These are phyloP conservation scores for Drosophila yooni DNA, from an alignment of 2,888 invertebrate genomes.

Conservation along the genomic window DNA sequence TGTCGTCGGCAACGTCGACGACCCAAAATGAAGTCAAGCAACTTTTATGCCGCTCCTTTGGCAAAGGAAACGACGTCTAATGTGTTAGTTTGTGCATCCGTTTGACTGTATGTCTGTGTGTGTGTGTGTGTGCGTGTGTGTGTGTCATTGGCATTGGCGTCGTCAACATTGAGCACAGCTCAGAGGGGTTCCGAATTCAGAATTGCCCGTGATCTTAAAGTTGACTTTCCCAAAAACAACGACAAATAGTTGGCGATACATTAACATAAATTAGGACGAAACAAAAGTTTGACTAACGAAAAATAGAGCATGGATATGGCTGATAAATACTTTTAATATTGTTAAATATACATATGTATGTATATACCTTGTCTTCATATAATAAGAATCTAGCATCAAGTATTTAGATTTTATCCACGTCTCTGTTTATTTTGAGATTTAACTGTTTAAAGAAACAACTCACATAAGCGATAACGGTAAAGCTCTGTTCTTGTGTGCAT, in stretches of 20 bases:
- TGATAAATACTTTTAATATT: neutral
- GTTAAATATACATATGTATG: neutral
- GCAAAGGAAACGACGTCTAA: conserved; percentile 75
- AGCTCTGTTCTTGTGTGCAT: conserved; percentile 28
- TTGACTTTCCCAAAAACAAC: neutral
- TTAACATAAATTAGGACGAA: neutral
- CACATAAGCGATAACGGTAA: conserved; percentile 34
- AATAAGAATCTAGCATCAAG: too few relatives aligned
- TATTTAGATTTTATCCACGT: conserved; percentile 7
- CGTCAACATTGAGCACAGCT: conserved; percentile 8
- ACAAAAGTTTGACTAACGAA: neutral
- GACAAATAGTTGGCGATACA: neutral
- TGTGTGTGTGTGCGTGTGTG: conserved; percentile 16
- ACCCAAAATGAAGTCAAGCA: conserved; percentile 78
- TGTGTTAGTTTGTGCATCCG: conserved; percentile 72
- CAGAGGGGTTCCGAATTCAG: conserved; percentile 2
- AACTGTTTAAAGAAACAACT: conserved; percentile 44
- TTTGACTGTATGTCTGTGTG: conserved; percentile 29
- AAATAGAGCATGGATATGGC: neutral
- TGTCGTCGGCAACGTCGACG: conserved; percentile 54
- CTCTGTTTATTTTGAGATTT: conserved; percentile 24
- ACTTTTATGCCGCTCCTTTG: conserved; percentile 66
- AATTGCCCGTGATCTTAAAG: neutral
- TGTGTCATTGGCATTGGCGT: conserved; percentile 59
- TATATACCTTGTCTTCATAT: neutral